Evolutionary conservation across 2,113 vertebrate species (phyloP).

Genomic region (Plotosus lineatus): DNA sequence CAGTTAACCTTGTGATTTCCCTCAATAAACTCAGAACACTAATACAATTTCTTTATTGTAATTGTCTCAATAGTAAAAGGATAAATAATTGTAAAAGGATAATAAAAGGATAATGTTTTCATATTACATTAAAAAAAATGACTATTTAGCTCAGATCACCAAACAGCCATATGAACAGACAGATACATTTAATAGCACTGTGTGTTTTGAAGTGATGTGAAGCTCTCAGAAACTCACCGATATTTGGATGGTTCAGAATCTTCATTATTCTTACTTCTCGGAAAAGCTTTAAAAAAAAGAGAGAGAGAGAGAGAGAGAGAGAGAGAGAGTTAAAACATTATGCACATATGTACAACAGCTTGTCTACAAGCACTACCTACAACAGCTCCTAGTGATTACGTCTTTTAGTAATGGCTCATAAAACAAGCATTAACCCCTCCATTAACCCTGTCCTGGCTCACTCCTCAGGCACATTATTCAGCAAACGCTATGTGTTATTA

Average conservation of each 20-base stretch:
- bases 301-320: background rate
- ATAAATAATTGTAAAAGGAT: too few species aligned
- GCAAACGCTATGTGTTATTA: background rate
- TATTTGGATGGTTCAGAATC: conserved; percentile 92
- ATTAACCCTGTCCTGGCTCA: background rate
- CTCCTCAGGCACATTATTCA: background rate
- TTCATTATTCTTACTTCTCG: conserved; percentile 95
- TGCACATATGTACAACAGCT: background rate
- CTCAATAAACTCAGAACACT: too few species aligned
- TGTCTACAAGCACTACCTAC: background rate
- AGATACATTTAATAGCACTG: background rate
- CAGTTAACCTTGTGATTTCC: too few species aligned
- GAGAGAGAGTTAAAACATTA: conserved; percentile 42
- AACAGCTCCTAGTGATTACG: background rate
- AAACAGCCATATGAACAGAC: background rate
- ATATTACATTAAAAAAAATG: too few species aligned
- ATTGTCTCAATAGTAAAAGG: too few species aligned
- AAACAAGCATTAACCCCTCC: background rate
- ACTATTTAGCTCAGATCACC: background rate
- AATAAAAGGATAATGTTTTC: too few species aligned
- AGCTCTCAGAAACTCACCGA: conserved; percentile 70
- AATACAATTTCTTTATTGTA: too few species aligned
- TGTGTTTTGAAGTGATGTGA: background rate
- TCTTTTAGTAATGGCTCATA: background rate
- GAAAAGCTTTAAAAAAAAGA: conserved; percentile 79